Base-by-base conservation (phyloP, 2,888 invertebrate species). In the Drosophila buzzatii region DNA sequence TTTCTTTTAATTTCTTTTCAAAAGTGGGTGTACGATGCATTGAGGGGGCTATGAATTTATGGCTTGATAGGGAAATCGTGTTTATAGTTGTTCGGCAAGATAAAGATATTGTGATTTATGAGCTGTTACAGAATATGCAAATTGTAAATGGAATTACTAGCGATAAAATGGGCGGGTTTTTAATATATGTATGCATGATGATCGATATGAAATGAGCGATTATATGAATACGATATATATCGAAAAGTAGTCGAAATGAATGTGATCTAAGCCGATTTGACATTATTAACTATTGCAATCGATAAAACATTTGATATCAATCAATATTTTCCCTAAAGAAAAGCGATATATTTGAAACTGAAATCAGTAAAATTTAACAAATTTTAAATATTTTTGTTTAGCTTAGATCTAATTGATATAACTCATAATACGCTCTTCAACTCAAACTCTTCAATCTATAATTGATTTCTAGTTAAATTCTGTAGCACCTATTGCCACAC, bases 21-120 rank as follows among this genome's bases (percentile, higher is more conserved):
- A 44, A 47, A 52, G 52, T 67, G 69, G 71, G 70, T 59, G 71
- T 52, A 65, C 76, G 68, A 63, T 75, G 69, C 66, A 79, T 61
- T 63, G 31, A 49, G 39, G 20, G 45, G 55, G 53, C 51, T 27
- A 42, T 53, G 51, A 71, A 78, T 74, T 80, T 72, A 81, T 68
- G 62, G 39, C 14, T 16, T 39, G 39, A 57, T 67, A 44, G 41
- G 41, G 18, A 64, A 60, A 39, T 27, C 27, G 12, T 39, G 9
- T 39, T 64, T 16, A n/a, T 61, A 35, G 31, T 49, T 47, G 49
- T 41, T 64, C 53, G 20, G 64, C 20, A 33, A 58, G 39, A 42
- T 39, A 52, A 42, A 55, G 14, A 16, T 23, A 39, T 14, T 23
- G 53, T 35, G 37, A 63, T 16, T 27, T 39, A 57, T 44, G 52